These are phyloP conservation scores for Gandaritis pyraliata DNA, from an alignment of 2,888 invertebrate species.

Conservation along the genomic window DNA sequence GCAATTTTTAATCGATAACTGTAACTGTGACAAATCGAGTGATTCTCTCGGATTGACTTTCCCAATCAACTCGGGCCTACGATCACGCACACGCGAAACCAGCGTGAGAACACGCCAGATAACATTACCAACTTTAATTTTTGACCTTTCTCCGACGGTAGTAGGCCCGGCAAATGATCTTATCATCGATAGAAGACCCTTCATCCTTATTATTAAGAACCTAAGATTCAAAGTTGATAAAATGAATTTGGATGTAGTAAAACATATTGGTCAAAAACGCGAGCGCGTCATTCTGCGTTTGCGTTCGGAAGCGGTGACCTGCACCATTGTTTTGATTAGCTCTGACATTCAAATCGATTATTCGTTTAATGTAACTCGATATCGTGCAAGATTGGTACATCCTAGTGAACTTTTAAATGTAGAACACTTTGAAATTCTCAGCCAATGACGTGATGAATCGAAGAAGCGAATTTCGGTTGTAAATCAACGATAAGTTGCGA, in stretches of 20 bases:
- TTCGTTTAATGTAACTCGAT: conserved; percentile 75
- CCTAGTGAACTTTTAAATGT: conserved; percentile 54
- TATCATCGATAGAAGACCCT: conserved; percentile 9
- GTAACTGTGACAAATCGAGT: conserved; percentile 69
- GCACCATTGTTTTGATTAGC: conserved; percentile 81
- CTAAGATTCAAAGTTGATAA: conserved; percentile 35
- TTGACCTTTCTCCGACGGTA: conserved; percentile 69
- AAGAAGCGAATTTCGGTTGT: conserved; percentile 27
- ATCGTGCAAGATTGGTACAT: conserved; percentile 52
- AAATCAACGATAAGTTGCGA: conserved; percentile 24
- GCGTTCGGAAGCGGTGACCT: conserved; percentile 80
- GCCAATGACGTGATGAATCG: conserved; percentile 10
- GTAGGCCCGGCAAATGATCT: conserved; percentile 37
- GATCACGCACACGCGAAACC: conserved; percentile 66
- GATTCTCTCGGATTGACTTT: conserved; percentile 63
- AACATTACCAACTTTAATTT: conserved; percentile 68
- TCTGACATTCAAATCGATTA: conserved; percentile 82
- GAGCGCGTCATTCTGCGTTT: conserved; percentile 77
- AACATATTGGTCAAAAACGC: conserved; percentile 55
- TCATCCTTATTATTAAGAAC: conserved; percentile 16
- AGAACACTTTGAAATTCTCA: conserved; percentile 43
- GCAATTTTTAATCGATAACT: conserved; percentile 55
- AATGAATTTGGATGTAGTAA: conserved; percentile 28
- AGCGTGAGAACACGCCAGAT: conserved; percentile 75
- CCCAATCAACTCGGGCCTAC: conserved; percentile 58